phyloP scores from a whole-genome alignment of 2,888 invertebrate species.

The Schizaphis graminum region DNA sequence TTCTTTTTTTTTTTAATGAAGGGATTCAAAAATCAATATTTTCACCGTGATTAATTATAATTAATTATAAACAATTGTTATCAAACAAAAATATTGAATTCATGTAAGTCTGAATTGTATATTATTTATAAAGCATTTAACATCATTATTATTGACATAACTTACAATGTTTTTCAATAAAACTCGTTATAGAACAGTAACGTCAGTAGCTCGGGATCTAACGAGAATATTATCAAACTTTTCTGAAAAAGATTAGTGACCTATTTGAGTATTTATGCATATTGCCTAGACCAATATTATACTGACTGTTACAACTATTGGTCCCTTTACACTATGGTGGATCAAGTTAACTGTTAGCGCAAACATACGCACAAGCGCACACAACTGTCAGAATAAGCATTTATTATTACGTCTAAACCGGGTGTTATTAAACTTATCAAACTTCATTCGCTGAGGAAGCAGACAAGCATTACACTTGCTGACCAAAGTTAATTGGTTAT shows the following conservation, averaged over 20 bases:
- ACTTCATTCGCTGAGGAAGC: not conserved
- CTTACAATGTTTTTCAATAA: not conserved
- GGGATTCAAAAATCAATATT: not conserved
- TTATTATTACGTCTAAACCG: not conserved
- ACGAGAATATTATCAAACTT: not conserved
- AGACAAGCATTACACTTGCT: not conserved
- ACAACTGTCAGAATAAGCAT: not conserved
- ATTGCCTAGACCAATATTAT: not conserved
- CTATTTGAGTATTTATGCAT: not conserved
- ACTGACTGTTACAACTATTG: not conserved
- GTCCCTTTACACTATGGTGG: not conserved
- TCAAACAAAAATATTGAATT: not conserved
- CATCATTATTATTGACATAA: not conserved
- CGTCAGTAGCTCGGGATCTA: not conserved
- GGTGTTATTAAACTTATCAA: not conserved
- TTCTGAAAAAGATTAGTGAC: not conserved
- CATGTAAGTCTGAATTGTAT: not conserved
- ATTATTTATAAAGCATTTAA: not conserved
- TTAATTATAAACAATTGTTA: not conserved
- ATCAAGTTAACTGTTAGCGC: not conserved
- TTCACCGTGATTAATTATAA: not conserved
- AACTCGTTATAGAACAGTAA: not conserved
- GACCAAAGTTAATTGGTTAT: not conserved
- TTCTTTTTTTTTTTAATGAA: not conserved
- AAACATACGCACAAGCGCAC: too few species aligned